Conservation (phyloP, 2,113 vertebrate species). For the rat (Rattus norvegicus) region DNA sequence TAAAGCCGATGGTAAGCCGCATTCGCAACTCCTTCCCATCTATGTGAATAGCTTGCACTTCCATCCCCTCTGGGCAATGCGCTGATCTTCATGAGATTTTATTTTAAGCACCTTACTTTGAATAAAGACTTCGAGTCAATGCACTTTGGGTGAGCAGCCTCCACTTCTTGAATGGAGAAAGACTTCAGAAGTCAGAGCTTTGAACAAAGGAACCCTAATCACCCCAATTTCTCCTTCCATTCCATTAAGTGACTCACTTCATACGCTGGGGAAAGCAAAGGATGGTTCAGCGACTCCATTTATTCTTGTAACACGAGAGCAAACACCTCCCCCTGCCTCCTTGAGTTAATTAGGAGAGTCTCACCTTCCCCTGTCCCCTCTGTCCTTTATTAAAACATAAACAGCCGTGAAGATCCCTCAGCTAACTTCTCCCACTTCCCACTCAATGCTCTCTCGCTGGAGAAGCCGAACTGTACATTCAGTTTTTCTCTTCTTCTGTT, state of each 20-base stretch:
- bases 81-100: slow-evolving; percentile 61
- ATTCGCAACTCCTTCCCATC: slow-evolving; percentile 53
- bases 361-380: neutral
- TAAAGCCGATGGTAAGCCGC: slow-evolving; percentile 55
- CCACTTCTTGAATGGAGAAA: slow-evolving; percentile 25
- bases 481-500: neutral
- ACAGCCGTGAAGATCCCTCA: neutral
- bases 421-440: neutral
- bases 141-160: slow-evolving; percentile 51
- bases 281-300: slow-evolving; percentile 23
- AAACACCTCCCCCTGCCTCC: neutral
- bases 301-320: neutral
- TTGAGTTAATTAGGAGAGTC: neutral
- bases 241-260: neutral
- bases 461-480: neutral
- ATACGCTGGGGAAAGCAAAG: neutral
- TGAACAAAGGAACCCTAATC: slow-evolving; percentile 10
- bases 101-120: slow-evolving; percentile 70
- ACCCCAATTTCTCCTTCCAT: neutral
- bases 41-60: slow-evolving; percentile 55
- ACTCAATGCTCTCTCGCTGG: neutral
- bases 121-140: slow-evolving; percentile 57
- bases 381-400: neutral
- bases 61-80: slow-evolving; percentile 49
- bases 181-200: slow-evolving; percentile 44